Evolutionary conservation across 2,888 invertebrate genomes (phyloP).

Genomic region (Aspidiotus rigidus): DNA sequence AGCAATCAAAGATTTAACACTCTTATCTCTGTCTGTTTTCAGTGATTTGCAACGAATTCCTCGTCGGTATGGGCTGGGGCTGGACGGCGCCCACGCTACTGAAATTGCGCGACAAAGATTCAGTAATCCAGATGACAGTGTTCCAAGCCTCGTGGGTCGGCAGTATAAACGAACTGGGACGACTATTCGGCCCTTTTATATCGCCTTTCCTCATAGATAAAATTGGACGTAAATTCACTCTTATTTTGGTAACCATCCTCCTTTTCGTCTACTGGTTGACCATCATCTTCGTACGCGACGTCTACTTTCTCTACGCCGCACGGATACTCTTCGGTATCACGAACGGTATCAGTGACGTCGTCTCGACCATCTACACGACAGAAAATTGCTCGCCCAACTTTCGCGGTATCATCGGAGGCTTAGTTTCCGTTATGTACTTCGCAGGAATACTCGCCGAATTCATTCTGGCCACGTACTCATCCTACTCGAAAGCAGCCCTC

Average conservation of each 20-base stretch:
- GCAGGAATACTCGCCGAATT: constrained; percentile 37
- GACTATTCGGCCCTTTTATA: constrained; percentile 1
- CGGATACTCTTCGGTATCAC: constrained; percentile 37
- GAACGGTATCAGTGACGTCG: constrained; percentile 37
- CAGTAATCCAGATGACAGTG: constrained; percentile 6
- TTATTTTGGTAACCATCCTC: background rate
- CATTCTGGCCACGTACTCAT: constrained; percentile 36
- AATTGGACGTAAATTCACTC: constrained; percentile 12
- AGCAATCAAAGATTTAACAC: too few species aligned
- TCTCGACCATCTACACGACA: constrained; percentile 37
- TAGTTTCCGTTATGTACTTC: constrained; percentile 37
- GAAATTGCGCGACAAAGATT: background rate
- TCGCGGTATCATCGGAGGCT: constrained; percentile 37
- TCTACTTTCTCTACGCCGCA: constrained; percentile 32
- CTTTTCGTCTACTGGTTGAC: constrained; percentile 9
- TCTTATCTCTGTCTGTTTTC: background rate
- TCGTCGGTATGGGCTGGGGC: background rate
- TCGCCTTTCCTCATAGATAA: background rate
- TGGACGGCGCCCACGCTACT: background rate
- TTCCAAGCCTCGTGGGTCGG: constrained; percentile 6
- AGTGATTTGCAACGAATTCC: constrained; percentile 20
- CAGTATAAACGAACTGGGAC: constrained; percentile 5
- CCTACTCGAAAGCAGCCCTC: constrained; percentile 35
- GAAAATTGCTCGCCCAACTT: constrained; percentile 37
- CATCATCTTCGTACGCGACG: background rate